Percentiles rank a stretch among this genome's conserved stretches.
Conservation (phyloP, 2,113 vertebrate genomes). For the Rissa tridactyla region DNA sequence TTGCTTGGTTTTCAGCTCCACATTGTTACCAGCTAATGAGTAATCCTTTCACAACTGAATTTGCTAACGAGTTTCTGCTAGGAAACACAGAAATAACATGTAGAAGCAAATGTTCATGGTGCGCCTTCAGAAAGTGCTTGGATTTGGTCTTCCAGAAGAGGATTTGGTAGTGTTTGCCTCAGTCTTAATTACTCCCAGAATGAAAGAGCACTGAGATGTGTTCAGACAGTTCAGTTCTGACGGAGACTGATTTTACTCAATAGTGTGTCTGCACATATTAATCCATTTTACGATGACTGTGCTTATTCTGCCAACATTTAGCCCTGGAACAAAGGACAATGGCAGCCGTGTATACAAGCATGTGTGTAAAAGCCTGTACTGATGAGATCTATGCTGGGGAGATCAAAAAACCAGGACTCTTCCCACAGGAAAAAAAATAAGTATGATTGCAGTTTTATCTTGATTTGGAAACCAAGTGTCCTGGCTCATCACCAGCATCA, state of each 20-base stretch:
- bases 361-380: background rate
- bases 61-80: background rate
- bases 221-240: background rate
- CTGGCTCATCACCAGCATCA: background rate
- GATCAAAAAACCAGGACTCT: background rate
- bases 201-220: background rate
- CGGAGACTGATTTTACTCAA: background rate
- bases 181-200: background rate
- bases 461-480: constrained; percentile 16
- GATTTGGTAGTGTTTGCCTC: background rate
- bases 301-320: background rate
- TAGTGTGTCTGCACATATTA: background rate
- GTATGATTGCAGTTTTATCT: background rate
- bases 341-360: background rate
- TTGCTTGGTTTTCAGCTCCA: background rate
- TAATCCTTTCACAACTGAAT: background rate
- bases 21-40: background rate
- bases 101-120: background rate
- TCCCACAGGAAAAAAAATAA: background rate
- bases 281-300: background rate
- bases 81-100: constrained; percentile 2
- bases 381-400: background rate
- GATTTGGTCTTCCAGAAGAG: background rate
- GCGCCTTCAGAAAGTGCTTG: background rate
- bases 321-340: constrained; percentile 17